Percentiles rank a stretch among this genome's conserved stretches.
Evolutionary conservation across 2,113 vertebrate genomes (phyloP).

Genomic region (Malurus melanocephalus): DNA sequence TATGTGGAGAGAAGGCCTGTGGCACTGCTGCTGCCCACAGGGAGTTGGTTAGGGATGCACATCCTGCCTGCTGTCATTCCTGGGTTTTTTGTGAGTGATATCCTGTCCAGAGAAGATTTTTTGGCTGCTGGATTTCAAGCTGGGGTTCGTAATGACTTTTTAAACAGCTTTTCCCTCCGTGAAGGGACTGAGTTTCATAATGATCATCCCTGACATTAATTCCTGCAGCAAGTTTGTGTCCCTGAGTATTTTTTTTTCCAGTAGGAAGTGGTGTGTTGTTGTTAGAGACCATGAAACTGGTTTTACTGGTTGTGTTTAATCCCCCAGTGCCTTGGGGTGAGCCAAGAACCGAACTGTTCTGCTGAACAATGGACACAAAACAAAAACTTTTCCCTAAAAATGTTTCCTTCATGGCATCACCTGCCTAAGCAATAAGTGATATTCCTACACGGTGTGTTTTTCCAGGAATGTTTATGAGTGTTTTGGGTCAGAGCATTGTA

Average conservation of each 20-base stretch:
- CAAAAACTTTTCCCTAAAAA: neutral
- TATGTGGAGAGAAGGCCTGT: too few species aligned
- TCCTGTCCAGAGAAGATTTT: neutral
- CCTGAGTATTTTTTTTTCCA: neutral
- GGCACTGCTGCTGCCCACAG: neutral
- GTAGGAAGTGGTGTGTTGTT: rapidly evolving
- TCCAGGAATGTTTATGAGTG: neutral
- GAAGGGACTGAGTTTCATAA: neutral
- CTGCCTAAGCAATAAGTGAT: neutral
- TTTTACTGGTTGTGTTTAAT: neutral
- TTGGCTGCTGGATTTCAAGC: neutral
- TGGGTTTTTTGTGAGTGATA: rapidly evolving
- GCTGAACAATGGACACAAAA: neutral
- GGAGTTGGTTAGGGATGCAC: neutral
- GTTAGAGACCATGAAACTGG: neutral
- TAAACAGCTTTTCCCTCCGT: neutral
- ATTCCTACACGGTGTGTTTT: neutral
- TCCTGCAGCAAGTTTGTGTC: neutral
- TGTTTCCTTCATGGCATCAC: neutral
- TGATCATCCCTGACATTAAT: neutral
- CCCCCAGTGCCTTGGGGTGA: neutral
- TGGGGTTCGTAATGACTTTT: neutral
- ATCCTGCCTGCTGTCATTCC: neutral
- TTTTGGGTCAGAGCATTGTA: neutral
- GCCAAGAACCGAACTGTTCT: neutral